A percentile compares a stretch with the other conserved stretches of the same genome.
Evolutionary conservation across 2,113 vertebrate species (phyloP).

Genomic region (Corapipo altera): DNA sequence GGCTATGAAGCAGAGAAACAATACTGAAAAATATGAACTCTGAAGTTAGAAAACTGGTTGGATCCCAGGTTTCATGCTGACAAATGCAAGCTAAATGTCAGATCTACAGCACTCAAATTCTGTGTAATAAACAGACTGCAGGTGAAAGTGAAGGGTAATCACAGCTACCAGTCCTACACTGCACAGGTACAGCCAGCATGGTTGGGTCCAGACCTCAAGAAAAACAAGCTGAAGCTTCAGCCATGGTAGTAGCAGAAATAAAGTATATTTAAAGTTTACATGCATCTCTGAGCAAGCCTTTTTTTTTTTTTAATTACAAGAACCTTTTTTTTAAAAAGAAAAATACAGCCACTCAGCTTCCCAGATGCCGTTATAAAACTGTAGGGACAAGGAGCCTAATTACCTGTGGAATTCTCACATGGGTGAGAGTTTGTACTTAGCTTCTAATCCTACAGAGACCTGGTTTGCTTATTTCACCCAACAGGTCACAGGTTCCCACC

Average conservation of each 20-base stretch:
- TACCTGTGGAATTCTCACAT: slow-evolving; percentile 13
- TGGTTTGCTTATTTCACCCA: not conserved
- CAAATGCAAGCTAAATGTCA: not conserved
- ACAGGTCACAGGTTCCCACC: not conserved
- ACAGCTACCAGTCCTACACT: not conserved
- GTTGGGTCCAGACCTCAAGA: not conserved
- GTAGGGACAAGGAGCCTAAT: not conserved
- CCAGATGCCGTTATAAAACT: not conserved
- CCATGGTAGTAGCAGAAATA: slow-evolving; percentile 4
- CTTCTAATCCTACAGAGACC: not conserved
- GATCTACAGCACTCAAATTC: not conserved
- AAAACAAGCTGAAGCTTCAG: slow-evolving; percentile 8
- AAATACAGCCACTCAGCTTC: not conserved
- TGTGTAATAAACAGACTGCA: not conserved
- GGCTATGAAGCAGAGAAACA: slow-evolving; percentile 20
- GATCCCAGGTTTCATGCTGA: slow-evolving; percentile 31
- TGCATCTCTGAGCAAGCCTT: not conserved
- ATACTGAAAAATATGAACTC: not conserved
- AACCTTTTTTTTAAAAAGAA: not conserved
- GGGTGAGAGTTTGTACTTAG: not conserved
- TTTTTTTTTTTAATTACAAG: not conserved
- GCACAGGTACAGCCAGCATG: not conserved
- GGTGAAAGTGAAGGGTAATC: not conserved
- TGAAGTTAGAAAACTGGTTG: not conserved
- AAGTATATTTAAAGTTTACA: not conserved